Conservation (phyloP, 2,888 invertebrate genomes). For the Melanargia galathea region DNA sequence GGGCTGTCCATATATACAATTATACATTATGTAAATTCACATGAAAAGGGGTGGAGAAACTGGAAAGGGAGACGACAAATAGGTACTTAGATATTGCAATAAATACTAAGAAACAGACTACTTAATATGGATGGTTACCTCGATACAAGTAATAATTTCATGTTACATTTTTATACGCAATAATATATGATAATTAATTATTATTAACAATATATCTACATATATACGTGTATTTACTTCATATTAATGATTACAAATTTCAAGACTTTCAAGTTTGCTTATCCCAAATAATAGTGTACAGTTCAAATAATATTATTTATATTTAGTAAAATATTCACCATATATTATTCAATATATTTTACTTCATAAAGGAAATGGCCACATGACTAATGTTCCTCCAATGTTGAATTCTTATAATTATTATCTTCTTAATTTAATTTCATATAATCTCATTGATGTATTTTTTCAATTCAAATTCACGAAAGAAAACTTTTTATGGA, state of each 20-base stretch:
- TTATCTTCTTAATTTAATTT: background rate
- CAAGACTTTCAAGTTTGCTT: background rate
- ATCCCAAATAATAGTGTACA: constrained; percentile 3
- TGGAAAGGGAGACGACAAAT: background rate
- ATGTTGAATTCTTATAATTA: background rate
- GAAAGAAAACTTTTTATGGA: too few relatives aligned
- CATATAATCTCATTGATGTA: background rate
- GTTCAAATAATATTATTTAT: constrained; percentile 3
- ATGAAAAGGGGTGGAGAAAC: background rate
- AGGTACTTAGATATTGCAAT: background rate
- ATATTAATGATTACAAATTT: background rate
- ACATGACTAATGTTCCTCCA: background rate
- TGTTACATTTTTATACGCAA: constrained; percentile 16
- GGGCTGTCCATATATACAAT: background rate
- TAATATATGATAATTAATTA: background rate
- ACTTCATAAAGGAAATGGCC: background rate
- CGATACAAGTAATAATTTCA: constrained; percentile 2
- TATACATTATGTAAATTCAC: background rate
- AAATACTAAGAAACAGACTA: background rate
- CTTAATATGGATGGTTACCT: background rate
- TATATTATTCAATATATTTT: background rate
- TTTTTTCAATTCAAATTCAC: too few relatives aligned
- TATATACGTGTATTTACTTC: background rate
- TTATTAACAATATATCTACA: too few relatives aligned
- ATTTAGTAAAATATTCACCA: background rate